Evolutionary conservation across 1,140 invertebrate genomes (phyloP), one percentile per base, ranked within the genome.

Genomic region (Trichomalopsis sarcophagae): DNA sequence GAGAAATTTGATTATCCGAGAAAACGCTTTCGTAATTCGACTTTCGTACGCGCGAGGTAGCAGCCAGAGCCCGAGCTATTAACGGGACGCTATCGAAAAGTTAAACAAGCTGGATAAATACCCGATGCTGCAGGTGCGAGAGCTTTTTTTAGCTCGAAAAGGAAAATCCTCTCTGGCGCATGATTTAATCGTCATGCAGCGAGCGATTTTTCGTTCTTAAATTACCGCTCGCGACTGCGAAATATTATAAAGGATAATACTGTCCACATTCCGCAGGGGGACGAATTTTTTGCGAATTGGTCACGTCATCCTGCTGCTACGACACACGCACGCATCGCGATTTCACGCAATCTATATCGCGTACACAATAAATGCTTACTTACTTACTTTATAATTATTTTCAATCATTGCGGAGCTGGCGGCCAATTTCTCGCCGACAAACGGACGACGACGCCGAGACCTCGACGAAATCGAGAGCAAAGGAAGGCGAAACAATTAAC

Each of bases 11-110:
- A 84, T 84, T 84, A 84, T 36, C 30, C 73, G 40, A 84, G 74
- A 66, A 84, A 84, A 77, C 50, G 82, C 62, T 62, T 83, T 71
- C 36, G 82, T 78, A 71, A 84, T 84, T 84, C 82, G 82, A 78
- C 23, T 82, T 82, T 44, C 73, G 36, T 80, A 23, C 33, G 33
- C 23, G 55, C 55, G 55, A 62, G 27, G 33, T n/a, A 73, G 69
- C 27, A 14, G 11, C 30, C 33, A 33, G 13, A 40, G 14, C 30
- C 30, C 68, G 68, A n/a, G 23, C 40, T n/a, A 47, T 80, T 47
- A 69, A 55, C 23, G 14, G 50, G 10, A 30, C 55, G 55, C 62
- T 23, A 71, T 50, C 55, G 66, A 77, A 71, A 84, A 78, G 82
- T 84, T 78, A 78, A 84, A 77, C 62, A 68, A 83, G 74, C 50